phyloP scores from a whole-genome alignment of 2,888 invertebrate genomes.

The Brenthis daphne region DNA sequence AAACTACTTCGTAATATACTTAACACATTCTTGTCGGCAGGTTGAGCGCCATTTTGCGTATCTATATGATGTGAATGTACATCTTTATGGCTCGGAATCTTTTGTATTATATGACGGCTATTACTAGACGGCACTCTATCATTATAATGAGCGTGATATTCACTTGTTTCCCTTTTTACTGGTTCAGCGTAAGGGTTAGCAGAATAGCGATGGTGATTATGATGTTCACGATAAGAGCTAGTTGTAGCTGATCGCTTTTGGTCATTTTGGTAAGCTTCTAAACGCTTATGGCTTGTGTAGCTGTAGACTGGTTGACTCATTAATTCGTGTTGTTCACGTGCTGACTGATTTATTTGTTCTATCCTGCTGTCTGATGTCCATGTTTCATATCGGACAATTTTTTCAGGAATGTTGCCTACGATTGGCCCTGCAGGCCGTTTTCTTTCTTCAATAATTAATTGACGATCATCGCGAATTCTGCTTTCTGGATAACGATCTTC shows the following conservation, averaged over 20 bases:
- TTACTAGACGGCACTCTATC: conserved; percentile 59
- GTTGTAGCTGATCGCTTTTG: conserved; percentile 59
- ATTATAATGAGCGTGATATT: conserved; percentile 64
- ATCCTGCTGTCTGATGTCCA: conserved; percentile 73
- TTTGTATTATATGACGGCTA: conserved; percentile 70
- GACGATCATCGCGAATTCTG: conserved; percentile 68
- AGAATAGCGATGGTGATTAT: conserved; percentile 61
- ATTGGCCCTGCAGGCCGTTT: conserved; percentile 70
- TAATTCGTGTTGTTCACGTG: conserved; percentile 70
- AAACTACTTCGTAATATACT: conserved; percentile 87
- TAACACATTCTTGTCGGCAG: conserved; percentile 87
- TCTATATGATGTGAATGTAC: conserved; percentile 60
- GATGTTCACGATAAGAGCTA: conserved; percentile 61
- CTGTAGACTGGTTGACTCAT: conserved; percentile 74
- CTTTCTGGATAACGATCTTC: conserved; percentile 64
- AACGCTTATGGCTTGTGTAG: conserved; percentile 71
- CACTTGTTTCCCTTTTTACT: conserved; percentile 57
- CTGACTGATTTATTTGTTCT: conserved; percentile 65
- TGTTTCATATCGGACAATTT: conserved; percentile 73
- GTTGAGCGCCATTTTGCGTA: conserved; percentile 64
- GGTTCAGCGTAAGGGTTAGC: conserved; percentile 57
- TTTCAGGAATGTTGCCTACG: conserved; percentile 77
- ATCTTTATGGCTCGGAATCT: conserved; percentile 68
- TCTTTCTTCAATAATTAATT: conserved; percentile 71
- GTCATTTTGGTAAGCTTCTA: conserved; percentile 72